Evolutionary conservation across 2,888 invertebrate genomes (phyloP), one percentile per base, ranked within the genome.

Genomic region (Lagria hirta): DNA sequence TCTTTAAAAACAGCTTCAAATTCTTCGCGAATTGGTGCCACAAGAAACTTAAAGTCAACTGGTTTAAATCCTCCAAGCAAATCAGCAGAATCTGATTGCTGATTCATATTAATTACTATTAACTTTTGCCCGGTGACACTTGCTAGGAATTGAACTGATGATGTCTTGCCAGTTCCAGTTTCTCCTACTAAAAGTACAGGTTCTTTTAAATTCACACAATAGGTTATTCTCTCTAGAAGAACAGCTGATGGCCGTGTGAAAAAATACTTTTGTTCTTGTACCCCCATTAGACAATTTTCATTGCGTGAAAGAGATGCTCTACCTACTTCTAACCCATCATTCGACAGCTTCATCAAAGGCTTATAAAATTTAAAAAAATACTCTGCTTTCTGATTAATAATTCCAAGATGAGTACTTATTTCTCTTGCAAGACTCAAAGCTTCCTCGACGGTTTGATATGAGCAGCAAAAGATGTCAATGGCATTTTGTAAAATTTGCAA

Each of bases 151-250:
- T 98, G 98, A 1, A 99, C 83, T 0, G 90, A 84, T 1, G 94
- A 91, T 0, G 99, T 99, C 75, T 99, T 99, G 0, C 99, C 99
- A 0, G 95, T 96, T 28, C 99, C 99, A 0, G 99, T 99, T 74
- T 99, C 99, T 15, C 99, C 99, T 0, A 98, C 96, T 3, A 99
- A 74, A 3, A 99, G 73, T 1, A 97, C 89, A 0, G 98, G 93
- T 66, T 99, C 98, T 30, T 82, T 82, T 32, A 86, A 80, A 1
- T 75, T 75, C 0, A 97, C 82, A 63, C 92, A 90, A 48, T 88
- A 87, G 11, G 91, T 84, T 33, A 99, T 84, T 13, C 87, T 80
- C 73, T 99, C 99, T 22, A 99, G 71, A 28, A 95, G 75, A 63
- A 85, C 84, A 0, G 86, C 80, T 0, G 92, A 83, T 38, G 86